Evolutionary conservation across 2,113 vertebrate species (phyloP), one percentile per base, ranked within the genome.

Genomic region (Larimichthys polyactis): DNA sequence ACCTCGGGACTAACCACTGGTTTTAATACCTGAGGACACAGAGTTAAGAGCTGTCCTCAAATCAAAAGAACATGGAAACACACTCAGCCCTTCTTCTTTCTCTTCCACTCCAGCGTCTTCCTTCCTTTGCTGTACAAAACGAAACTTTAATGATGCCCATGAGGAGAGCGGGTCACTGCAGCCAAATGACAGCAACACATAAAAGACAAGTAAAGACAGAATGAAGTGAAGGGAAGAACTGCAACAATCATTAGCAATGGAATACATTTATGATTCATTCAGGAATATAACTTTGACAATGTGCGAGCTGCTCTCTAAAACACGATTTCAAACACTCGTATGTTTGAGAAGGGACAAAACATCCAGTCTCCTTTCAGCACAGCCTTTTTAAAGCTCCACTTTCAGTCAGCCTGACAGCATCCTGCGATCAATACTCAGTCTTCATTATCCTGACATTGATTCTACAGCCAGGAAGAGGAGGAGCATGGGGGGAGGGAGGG

Each of bases 1-100:
- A 95, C 95, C 69, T 99, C 97, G 74, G 97, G 96, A 85, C 91
- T 96, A 66, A 96, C 95, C 90, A 97, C 94, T 27, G 95, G 97
- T 95, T 99, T 99, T 90, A 97, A 95, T 66, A 97, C 93, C 98
- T 99, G 93, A 24, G 86, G 72, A 66, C 80, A 94, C 65, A 93
- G 76, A 46, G 62, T 70, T 51, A 75, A 67, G 17, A 82, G 19
- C 11, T 36, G 48, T 82, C 63, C 85, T 70, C 49, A 80, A 92
- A 78, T 51, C 4, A 57, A 17, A 90, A 87, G 75, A 87, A 88
- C 36, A 68, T 44, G 7, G 52, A 64, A 69, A 86, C 8, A 64
- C 32, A 22, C 32, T 59, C 46, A 48, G n/a, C 4, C 11, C 14
- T 9, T 72, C 0, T 54, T n/a, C 0, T 54, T n/a, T 62, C 17